These are phyloP conservation scores for Cranoglanis bouderius DNA, from an alignment of 2,113 vertebrate species.

Conservation along the genomic window DNA sequence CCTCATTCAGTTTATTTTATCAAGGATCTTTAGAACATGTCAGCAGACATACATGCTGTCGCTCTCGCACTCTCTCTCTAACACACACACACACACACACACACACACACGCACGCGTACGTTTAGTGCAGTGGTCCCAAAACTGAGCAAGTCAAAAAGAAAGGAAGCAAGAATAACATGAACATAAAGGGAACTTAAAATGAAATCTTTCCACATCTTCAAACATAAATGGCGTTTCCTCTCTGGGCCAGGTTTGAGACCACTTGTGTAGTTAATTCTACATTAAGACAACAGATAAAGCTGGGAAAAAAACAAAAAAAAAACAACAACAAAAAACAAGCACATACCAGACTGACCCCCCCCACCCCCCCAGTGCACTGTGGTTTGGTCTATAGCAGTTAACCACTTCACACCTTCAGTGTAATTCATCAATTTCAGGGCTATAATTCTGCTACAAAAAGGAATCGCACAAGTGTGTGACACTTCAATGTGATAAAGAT, in stretches of 20 bases:
- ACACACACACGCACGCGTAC: conserved; percentile 44
- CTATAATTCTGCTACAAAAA: conserved; percentile 35
- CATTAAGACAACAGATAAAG: conserved; percentile 63
- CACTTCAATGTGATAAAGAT: conserved; percentile 53
- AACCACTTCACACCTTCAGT: conserved; percentile 12
- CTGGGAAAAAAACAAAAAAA: conserved; percentile 1
- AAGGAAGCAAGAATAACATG: background rate
- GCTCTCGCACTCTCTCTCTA: background rate
- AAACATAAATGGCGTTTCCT: conserved; percentile 19
- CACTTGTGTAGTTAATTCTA: conserved; percentile 67
- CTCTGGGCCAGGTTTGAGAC: conserved; percentile 64
- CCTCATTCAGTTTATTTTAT: conserved; percentile 54
- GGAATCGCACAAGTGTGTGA: conserved; percentile 18
- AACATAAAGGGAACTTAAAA: background rate
- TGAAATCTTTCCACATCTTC: background rate
- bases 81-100: conserved; percentile 42
- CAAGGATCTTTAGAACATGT: conserved; percentile 33
- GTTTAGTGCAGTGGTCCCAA: conserved; percentile 67
- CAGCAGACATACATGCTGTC: conserved; percentile 33
- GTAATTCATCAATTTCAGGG: conserved; percentile 40
- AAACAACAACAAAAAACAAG: background rate
- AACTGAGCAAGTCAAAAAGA: conserved; percentile 49
- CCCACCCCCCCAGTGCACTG: conserved; percentile 54
- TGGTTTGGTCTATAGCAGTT: conserved; percentile 57
- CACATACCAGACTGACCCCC: conserved; percentile 54